Evolutionary conservation across 2,797 vertebrate genomes (phyloP), one percentile per base, ranked within the genome.

Genomic region (Apogon hyalosoma): DNA sequence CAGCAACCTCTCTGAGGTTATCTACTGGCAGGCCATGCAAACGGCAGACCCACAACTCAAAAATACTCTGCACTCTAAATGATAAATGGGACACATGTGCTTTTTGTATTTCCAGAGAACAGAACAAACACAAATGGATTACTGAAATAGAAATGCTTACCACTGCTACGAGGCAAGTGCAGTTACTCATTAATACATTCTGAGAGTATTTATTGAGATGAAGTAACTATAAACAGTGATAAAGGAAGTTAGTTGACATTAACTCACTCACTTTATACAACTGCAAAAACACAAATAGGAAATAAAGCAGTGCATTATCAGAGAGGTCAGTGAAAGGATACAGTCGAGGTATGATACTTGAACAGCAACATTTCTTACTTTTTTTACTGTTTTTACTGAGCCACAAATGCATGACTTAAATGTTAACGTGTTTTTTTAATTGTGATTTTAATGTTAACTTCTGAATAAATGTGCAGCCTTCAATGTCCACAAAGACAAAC

Each of bases 11-110:
- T 81, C 79, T 79, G 88, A 91, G 90, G 89, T 90, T 92, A 93
- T 94, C 90, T 91, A 85, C 84, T 88, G 90, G 90, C 86, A 89
- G 83, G 58, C 73, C 75, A 62, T 53, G 69, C 83, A 81, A 88
- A 89, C 68, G 61, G 73, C 79, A 88, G 88, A 83, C 80, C 82
- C 87, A 92, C 90, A 89, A 90, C 80, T 94, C 92, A 93, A 91
- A 92, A 86, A 81, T 84, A 84, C 79, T 82, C 81, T 46, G 81
- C 82, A 83, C 88, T 92, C 80, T 70, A 66, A 78, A 77, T 90
- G 91, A 94, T 79, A 83, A 68, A 93, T 88, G 77, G 79, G 78
- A 89, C 88, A 85, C 80, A 72, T 88, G 73, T 80, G 85, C 85
- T 87, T 90, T 92, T 79, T 89, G 88, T 82, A 77, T 79, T 86